A percentile compares a stretch with the other conserved stretches of the same genome.
These are phyloP conservation scores for Pristionchus mayeri DNA, from an alignment of 2,888 invertebrate genomes.

Conservation along the genomic window DNA sequence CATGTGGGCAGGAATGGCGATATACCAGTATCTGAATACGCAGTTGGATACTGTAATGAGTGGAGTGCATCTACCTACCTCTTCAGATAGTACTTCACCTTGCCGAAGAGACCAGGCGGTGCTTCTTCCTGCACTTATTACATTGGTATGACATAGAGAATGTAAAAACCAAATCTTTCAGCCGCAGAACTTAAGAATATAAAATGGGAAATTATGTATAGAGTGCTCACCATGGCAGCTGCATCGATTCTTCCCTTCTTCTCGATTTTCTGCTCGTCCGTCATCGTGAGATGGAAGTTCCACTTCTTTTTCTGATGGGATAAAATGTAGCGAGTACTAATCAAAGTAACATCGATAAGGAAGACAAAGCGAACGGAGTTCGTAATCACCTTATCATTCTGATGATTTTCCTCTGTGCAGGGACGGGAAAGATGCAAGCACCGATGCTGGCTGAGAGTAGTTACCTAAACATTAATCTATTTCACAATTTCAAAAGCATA, in stretches of 20 bases:
- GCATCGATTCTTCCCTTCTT: slow-evolving; percentile 64
- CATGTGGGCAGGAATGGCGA: slow-evolving; percentile 92
- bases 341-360: neutral
- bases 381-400: slow-evolving; percentile 34
- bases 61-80: slow-evolving; percentile 50
- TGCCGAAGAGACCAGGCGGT: slow-evolving; percentile 67
- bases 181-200: too few relatives aligned
- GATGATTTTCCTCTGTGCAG: slow-evolving; percentile 25
- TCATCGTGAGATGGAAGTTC: slow-evolving; percentile 66
- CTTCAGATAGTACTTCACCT: slow-evolving; percentile 74
- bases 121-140: slow-evolving; percentile 60
- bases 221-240: slow-evolving; percentile 53
- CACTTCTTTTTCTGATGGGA: slow-evolving; percentile 49
- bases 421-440: slow-evolving; percentile 33
- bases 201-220: too few relatives aligned
- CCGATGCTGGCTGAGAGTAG: slow-evolving; percentile 1
- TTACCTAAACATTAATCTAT: neutral
- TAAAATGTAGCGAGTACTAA: neutral
- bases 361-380: neutral
- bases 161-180: neutral
- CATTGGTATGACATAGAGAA: neutral
- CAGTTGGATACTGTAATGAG: neutral
- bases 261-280: slow-evolving; percentile 65
- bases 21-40: slow-evolving; percentile 88
- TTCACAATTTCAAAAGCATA: too few relatives aligned